Evolutionary conservation across 1,140 invertebrate species (phyloP).

Genomic region (Halictus rubicundus): DNA sequence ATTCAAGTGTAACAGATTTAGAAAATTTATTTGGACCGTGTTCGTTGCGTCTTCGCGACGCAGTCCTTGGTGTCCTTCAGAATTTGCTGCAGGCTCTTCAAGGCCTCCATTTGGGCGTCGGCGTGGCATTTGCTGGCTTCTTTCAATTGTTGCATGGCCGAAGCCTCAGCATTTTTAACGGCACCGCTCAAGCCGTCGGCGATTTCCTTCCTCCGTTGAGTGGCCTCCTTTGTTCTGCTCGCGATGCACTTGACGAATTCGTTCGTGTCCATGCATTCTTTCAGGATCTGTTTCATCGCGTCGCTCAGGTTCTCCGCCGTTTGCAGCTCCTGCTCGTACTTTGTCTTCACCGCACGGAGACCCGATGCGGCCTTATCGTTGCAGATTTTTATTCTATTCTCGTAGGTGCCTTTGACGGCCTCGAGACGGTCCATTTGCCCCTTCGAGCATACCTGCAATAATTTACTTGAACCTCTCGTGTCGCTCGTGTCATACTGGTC

Average conservation of each 20-base stretch:
- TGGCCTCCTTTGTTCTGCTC: constrained; percentile 6
- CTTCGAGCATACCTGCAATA: constrained; percentile 16
- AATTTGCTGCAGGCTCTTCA: constrained; percentile 4
- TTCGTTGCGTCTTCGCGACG: neutral
- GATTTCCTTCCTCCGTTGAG: neutral
- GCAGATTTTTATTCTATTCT: constrained; percentile 20
- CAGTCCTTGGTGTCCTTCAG: constrained; percentile 19
- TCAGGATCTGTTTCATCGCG: constrained; percentile 7
- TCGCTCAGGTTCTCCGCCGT: neutral
- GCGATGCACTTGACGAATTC: constrained; percentile 31
- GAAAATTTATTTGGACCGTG: too few relatives aligned
- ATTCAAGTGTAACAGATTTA: too few relatives aligned
- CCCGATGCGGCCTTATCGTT: constrained; percentile 19
- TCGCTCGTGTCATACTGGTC: too few relatives aligned
- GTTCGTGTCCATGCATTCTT: constrained; percentile 19
- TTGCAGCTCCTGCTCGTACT: neutral
- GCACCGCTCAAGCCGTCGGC: neutral
- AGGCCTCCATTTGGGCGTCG: neutral
- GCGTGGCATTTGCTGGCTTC: constrained; percentile 13
- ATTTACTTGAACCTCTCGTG: neutral
- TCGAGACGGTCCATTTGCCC: constrained; percentile 19
- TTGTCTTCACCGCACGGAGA: neutral
- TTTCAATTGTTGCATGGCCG: neutral
- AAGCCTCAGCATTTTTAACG: neutral
- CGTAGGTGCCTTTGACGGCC: constrained; percentile 8